These are phyloP conservation scores for Nothoprocta pentlandii DNA, from an alignment of 2,113 vertebrate genomes.

Conservation along the genomic window DNA sequence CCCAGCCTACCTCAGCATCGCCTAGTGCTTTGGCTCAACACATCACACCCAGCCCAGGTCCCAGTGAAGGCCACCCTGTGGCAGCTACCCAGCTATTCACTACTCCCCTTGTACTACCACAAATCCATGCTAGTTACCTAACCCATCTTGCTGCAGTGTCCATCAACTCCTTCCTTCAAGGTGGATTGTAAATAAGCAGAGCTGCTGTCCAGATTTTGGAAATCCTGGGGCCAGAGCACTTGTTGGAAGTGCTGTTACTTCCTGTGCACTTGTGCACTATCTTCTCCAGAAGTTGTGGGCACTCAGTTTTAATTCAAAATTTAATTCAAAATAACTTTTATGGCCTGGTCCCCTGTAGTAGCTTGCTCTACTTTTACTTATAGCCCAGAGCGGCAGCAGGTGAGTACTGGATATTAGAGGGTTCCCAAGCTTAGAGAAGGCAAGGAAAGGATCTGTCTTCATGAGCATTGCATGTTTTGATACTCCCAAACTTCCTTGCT, in stretches of 20 bases:
- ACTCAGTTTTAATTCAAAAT: not conserved
- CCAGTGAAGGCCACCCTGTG: not conserved
- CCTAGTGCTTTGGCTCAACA: not conserved
- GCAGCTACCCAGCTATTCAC: not conserved
- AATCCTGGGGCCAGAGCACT: not conserved
- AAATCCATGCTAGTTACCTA: not conserved
- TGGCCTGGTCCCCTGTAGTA: not conserved
- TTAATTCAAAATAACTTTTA: not conserved
- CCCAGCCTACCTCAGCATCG: not conserved
- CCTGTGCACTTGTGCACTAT: not conserved
- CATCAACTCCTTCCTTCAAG: not conserved
- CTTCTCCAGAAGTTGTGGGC: not conserved
- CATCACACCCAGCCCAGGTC: not conserved
- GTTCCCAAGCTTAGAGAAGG: not conserved
- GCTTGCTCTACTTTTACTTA: not conserved
- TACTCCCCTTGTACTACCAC: not conserved
- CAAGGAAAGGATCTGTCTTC: not conserved
- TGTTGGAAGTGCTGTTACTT: not conserved
- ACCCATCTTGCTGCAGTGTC: not conserved
- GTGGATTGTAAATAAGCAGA: not conserved
- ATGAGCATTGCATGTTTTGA: not conserved
- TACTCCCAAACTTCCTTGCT: not conserved
- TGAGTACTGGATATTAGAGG: not conserved
- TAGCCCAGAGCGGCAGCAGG: not conserved
- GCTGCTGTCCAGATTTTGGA: not conserved